Evolutionary conservation across 2,888 invertebrate species (phyloP).

Genomic region (Ptycholaimellus sp.): DNA sequence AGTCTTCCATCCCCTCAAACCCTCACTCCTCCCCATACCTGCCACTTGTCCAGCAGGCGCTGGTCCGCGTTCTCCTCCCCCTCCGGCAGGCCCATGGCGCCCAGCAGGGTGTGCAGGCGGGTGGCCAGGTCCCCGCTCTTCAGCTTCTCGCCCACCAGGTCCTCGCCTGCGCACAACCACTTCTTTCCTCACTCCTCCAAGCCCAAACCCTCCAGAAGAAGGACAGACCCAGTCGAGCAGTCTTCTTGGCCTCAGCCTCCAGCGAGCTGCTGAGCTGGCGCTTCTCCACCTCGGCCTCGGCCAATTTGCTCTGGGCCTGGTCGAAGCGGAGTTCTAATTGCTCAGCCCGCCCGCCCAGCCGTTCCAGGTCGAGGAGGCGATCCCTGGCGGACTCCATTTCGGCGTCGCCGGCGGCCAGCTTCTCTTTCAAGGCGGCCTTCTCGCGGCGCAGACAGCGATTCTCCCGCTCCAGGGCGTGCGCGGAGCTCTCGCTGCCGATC

Average conservation of each 20-base stretch:
- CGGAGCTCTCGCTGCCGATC: slow-evolving; percentile 3
- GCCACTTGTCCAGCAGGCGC: neutral
- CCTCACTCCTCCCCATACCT: too few species aligned
- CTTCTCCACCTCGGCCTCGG: slow-evolving; percentile 60
- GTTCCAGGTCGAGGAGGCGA: slow-evolving; percentile 27
- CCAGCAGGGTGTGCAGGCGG: slow-evolving; percentile 14
- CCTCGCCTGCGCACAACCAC: too few species aligned
- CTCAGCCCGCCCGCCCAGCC: neutral
- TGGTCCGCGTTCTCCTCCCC: neutral
- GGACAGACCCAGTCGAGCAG: slow-evolving; percentile 55
- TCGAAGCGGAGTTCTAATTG: neutral
- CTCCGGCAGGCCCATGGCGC: too few species aligned
- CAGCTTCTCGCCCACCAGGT: slow-evolving; percentile 19
- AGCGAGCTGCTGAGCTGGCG: slow-evolving; percentile 58
- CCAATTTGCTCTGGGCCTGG: neutral
- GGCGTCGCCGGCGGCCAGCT: slow-evolving; percentile 4
- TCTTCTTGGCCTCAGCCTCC: slow-evolving; percentile 59
- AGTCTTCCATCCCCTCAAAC: too few species aligned
- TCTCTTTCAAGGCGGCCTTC: slow-evolving; percentile 2
- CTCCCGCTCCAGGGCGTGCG: slow-evolving; percentile 4
- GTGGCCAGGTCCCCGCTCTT: slow-evolving; percentile 14
- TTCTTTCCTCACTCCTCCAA: too few species aligned
- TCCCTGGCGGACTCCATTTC: slow-evolving; percentile 3
- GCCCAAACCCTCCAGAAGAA: too few species aligned
- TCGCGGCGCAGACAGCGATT: slow-evolving; percentile 6